Base-by-base conservation (phyloP, 2,113 vertebrate species). In the Tautogolabrus adspersus region DNA sequence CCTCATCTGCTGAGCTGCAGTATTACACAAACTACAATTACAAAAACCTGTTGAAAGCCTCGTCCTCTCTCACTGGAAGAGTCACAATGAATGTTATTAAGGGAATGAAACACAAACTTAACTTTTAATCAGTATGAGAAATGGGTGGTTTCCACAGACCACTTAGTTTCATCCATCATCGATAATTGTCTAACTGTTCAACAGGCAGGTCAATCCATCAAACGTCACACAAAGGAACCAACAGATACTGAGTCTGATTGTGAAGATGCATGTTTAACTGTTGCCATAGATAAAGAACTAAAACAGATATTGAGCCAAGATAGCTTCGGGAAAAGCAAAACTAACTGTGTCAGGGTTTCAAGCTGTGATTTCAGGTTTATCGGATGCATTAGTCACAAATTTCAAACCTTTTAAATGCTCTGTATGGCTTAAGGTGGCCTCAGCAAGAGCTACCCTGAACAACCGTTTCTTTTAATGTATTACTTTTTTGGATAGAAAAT, bases 1-100 rank as follows among this genome's bases (percentile, higher is more conserved):
- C 87, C 85, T 89, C 89, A 62, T 83, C 86, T 88, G 89, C 85
- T 79, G 64, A 77, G 57, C 56, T 44, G 52, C 55, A 79, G 89
- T 66, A 90, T 76, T 91, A 6, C 30, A 34, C 30, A 34, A 6
- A 34, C 3, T 34, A 6, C 5, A 34, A 34, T 34, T 34, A 81
- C 87, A 85, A 63, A 81, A 12, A 22, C 46, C 9, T 44, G 49
- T 42, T 42, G 8, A 42, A 42, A 42, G 6, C 30, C 30, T 6
- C 30, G 3, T 19, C 47, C 47, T 21, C 19, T 51, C 47, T 19
- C 47, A 8, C 46, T 16, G 4, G 18, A 19, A 4, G 16, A 4
- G 5, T 19, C 15, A 19, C 15, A 3, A 16, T 49, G 13, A 12
- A 49, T 49, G 6, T 1, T 49, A 49, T 19, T 49, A 4, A 7